Percentiles rank a stretch among this genome's conserved stretches.
phyloP scores from a whole-genome alignment of 2,888 invertebrate species.

The Caenorhabditis angaria region DNA sequence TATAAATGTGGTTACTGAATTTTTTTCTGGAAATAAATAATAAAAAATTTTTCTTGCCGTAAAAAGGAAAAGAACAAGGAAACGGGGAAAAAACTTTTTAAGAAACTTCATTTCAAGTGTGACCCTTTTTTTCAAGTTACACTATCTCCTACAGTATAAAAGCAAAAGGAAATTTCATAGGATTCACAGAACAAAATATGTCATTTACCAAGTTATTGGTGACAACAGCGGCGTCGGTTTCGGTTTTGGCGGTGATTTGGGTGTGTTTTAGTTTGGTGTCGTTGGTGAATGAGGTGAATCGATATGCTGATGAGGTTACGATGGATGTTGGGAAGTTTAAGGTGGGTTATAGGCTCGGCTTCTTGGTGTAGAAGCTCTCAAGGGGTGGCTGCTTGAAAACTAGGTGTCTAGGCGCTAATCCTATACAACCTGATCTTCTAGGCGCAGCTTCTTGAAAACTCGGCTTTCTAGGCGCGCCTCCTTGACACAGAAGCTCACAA shows the following conservation, averaged over 20 bases:
- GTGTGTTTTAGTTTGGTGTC: constrained; percentile 33
- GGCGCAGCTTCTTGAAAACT: no score
- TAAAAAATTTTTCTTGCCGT: not conserved
- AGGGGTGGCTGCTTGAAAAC: no score
- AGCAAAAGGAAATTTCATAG: not conserved
- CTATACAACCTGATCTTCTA: no score
- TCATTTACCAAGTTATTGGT: constrained; percentile 38
- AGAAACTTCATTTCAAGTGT: not conserved
- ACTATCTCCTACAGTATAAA: constrained; percentile 21
- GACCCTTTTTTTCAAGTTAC: constrained; percentile 14
- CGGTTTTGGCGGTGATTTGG: constrained; percentile 32
- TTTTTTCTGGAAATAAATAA: not conserved
- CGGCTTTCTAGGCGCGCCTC: no score
- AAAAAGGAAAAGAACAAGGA: not conserved
- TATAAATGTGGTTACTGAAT: constrained; percentile 58
- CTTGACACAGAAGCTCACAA: no score
- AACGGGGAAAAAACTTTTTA: no score
- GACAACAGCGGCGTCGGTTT: constrained; percentile 37
- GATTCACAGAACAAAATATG: constrained; percentile 29
- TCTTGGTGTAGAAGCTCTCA: no score
- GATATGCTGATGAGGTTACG: constrained; percentile 36
- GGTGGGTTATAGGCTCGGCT: constrained; percentile 22
- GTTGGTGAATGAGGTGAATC: constrained; percentile 42
- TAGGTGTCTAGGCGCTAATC: no score
- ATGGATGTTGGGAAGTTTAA: constrained; percentile 40